Conservation (phyloP, 2,113 vertebrate genomes). For the Melanotaenia duboulayi region DNA sequence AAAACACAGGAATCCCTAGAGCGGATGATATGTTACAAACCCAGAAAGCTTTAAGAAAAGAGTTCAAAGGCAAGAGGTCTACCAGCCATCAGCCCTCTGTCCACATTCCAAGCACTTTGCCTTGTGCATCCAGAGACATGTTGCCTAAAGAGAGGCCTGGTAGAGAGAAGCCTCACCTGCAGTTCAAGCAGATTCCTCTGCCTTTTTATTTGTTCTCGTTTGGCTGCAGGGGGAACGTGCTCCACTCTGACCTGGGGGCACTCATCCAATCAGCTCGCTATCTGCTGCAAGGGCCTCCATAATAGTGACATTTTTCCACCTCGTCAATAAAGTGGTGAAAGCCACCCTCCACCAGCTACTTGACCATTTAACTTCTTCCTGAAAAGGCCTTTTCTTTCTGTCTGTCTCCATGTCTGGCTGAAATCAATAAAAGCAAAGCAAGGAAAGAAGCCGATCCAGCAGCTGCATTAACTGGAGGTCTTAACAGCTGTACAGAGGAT, state of each 20-base stretch:
- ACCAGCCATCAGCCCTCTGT: conserved; percentile 57
- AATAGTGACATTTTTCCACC: conserved; percentile 89
- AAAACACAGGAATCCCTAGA: conserved; percentile 38
- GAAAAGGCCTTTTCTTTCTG: conserved; percentile 85
- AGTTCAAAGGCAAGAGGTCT: conserved; percentile 55
- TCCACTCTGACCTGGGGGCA: conserved; percentile 84
- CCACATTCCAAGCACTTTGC: conserved; percentile 58
- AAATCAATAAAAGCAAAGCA: conserved; percentile 86
- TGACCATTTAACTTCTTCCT: conserved; percentile 88
- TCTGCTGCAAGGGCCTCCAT: conserved; percentile 85
- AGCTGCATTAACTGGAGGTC: conserved; percentile 79
- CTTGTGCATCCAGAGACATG: conserved; percentile 61
- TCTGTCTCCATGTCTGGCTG: conserved; percentile 80
- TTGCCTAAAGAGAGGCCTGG: conserved; percentile 65
- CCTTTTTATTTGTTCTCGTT: conserved; percentile 83
- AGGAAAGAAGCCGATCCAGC: conserved; percentile 78
- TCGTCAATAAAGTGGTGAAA: conserved; percentile 88
- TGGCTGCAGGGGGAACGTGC: conserved; percentile 80
- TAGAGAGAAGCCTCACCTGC: conserved; percentile 65
- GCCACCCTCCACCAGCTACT: conserved; percentile 85
- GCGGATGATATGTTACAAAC: conserved; percentile 43
- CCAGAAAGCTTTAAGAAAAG: conserved; percentile 41
- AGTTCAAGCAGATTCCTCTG: conserved; percentile 81
- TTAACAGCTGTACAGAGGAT: conserved; percentile 64
- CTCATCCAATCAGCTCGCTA: conserved; percentile 87